phyloP scores from a whole-genome alignment of 2,113 vertebrate genomes.

The Rhabdornis inornatus region DNA sequence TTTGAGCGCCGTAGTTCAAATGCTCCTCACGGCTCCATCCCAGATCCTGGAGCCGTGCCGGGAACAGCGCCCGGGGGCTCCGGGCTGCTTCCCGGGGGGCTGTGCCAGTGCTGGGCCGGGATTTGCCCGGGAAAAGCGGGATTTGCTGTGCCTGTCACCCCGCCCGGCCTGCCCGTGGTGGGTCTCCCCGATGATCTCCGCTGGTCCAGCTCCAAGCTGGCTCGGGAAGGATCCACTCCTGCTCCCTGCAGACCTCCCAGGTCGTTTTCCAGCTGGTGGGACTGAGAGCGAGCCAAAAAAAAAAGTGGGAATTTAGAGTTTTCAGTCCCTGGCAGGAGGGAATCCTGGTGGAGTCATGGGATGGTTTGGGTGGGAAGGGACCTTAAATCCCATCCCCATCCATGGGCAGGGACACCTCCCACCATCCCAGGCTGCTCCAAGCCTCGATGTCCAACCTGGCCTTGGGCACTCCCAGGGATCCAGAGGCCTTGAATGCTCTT shows the following conservation, averaged over 20 bases:
- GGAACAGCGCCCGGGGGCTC: neutral
- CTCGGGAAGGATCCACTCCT: neutral
- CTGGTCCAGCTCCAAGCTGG: neutral
- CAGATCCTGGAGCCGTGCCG: no score
- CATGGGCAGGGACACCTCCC: neutral
- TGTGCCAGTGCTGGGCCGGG: neutral
- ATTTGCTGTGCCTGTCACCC: neutral
- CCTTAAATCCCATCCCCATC: neutral
- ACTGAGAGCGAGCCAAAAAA: neutral
- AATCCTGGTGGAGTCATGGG: neutral
- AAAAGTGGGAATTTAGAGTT: neutral
- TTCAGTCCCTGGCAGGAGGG: neutral
- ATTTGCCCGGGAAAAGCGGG: neutral
- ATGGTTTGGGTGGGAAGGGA: neutral
- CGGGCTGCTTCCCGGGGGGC: neutral
- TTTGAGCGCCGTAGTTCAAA: no score
- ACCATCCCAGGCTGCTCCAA: neutral
- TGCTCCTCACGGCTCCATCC: no score
- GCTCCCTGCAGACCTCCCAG: neutral
- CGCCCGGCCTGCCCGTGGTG: neutral
- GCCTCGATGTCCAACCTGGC: accelerated
- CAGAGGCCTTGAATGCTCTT: neutral
- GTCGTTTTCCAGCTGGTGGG: neutral
- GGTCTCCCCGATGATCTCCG: neutral
- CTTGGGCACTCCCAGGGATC: neutral